These are phyloP conservation scores for Psix sp. DNA, from an alignment of 1,140 invertebrate species.

Conservation along the genomic window DNA sequence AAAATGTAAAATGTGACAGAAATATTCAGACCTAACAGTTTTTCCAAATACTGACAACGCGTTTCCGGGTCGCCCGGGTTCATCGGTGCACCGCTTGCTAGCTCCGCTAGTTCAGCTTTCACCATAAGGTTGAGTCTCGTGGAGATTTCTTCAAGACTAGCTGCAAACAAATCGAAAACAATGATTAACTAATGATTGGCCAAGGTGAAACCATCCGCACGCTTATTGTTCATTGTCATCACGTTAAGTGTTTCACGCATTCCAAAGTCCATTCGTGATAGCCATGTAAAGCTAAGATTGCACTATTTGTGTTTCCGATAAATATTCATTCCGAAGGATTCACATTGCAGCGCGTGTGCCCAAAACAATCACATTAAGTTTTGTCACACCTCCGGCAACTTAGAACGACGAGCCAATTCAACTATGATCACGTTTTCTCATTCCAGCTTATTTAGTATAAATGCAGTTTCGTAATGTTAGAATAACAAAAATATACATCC, in stretches of 20 bases:
- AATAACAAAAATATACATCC: no score
- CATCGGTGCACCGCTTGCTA: conserved; percentile 64
- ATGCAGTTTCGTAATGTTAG: no score
- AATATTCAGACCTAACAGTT: conserved; percentile 64
- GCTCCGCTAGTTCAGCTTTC: conserved; percentile 68
- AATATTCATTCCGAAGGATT: conserved; percentile 40
- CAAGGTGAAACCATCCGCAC: conserved; percentile 32
- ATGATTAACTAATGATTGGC: conserved; percentile 2
- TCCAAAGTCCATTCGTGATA: conserved; percentile 48
- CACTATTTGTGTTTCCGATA: conserved; percentile 34
- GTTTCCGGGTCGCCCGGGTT: conserved; percentile 68
- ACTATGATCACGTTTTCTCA: no score
- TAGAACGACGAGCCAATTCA: no score
- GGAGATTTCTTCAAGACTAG: conserved; percentile 70
- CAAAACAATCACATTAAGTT: conserved; percentile 27
- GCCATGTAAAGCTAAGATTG: conserved; percentile 52
- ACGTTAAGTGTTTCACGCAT: conserved; percentile 55
- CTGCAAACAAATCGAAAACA: conserved; percentile 41
- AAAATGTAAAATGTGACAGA: no score
- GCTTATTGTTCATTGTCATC: conserved; percentile 36
- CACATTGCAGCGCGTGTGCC: no score
- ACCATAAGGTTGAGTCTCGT: conserved; percentile 71
- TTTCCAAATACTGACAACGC: conserved; percentile 70
- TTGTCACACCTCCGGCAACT: no score
- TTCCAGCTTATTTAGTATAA: no score